phyloP scores from a whole-genome alignment of 2,113 vertebrate genomes.

The Daboia siamensis region DNA sequence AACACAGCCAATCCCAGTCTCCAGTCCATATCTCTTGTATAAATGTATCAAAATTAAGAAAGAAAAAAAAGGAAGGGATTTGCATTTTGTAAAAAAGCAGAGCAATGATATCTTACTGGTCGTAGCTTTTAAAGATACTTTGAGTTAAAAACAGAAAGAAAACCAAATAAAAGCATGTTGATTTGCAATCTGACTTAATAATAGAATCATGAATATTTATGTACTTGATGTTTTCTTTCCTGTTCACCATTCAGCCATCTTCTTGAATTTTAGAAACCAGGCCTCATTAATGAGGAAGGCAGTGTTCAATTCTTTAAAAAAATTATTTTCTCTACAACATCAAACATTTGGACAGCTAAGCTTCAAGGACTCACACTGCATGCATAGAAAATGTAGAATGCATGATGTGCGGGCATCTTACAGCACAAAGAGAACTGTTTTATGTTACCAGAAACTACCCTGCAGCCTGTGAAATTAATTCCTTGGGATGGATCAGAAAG shows the following conservation, averaged over 20 bases:
- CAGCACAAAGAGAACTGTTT: constrained; percentile 59
- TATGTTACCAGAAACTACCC: constrained; percentile 60
- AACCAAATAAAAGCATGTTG: constrained; percentile 1
- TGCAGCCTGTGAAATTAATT: constrained; percentile 67
- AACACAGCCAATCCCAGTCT: neutral
- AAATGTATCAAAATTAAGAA: neutral
- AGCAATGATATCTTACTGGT: neutral
- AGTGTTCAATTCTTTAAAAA: constrained; percentile 41
- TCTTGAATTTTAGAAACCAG: constrained; percentile 28
- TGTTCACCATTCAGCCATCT: constrained; percentile 14
- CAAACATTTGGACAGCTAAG: constrained; percentile 44
- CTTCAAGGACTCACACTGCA: constrained; percentile 48
- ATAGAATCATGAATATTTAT: neutral
- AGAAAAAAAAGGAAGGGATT: neutral
- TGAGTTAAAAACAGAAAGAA: neutral
- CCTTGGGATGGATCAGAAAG: constrained; percentile 57
- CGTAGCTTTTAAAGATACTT: neutral
- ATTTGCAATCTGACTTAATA: constrained; percentile 26
- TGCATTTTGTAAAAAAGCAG: neutral
- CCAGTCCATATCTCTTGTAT: neutral
- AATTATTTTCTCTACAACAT: constrained; percentile 48
- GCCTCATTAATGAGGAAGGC: constrained; percentile 26
- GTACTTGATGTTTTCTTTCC: neutral
- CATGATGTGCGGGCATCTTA: constrained; percentile 53
- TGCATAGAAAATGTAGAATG: constrained; percentile 51